Evolutionary conservation across 2,797 vertebrate genomes (phyloP), one percentile per base, ranked within the genome.

Genomic region (Melanogrammus aeglefinus): DNA sequence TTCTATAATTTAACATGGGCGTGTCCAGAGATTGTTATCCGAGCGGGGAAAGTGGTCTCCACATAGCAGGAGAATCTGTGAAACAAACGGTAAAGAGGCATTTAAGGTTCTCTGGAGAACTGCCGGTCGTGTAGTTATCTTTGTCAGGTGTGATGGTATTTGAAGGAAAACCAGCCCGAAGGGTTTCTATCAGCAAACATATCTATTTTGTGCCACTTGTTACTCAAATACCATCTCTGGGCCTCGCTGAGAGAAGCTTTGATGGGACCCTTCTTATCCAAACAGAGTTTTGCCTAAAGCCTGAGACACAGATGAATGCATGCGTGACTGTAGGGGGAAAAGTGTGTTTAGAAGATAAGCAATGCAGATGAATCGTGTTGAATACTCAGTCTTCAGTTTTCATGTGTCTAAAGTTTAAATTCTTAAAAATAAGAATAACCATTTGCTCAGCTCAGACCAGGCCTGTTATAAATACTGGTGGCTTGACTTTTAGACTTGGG

Each of bases 261-360:
- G n/a, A 24, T 6, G 73, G 73, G 9, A 24, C 35, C 24, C 72
- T 82, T 79, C 80, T 79, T 76, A 39, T 18, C 78, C 76, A 82
- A 57, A 78, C 69, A 70, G 80, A 78, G 77, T 75, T 71, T 87
- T 79, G 85, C 85, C 63, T 83, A 83, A 77, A 79, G 75, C 71
- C 80, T 78, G 79, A 84, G 75, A 81, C 35, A 73, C 39, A 76
- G 77, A 84, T 85, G 79, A 77, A 81, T 77, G 75, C 77, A 73
- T 13, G 12, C n/a, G 9, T 75, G 75, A 82, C 84, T 83, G 75
- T 72, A 73, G 83, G 86, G 85, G 77, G 76, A 82, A 81, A 75
- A 74, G 82, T 91, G 90, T 82, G n/a, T 77, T 79, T 83, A 70
- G 47, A 76, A 86, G 90, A 93, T 93, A 92, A 92, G 88, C 88